Evolutionary conservation across 2,888 invertebrate genomes (phyloP), one percentile per base, ranked within the genome.

Genomic region (Nowickia ferox): DNA sequence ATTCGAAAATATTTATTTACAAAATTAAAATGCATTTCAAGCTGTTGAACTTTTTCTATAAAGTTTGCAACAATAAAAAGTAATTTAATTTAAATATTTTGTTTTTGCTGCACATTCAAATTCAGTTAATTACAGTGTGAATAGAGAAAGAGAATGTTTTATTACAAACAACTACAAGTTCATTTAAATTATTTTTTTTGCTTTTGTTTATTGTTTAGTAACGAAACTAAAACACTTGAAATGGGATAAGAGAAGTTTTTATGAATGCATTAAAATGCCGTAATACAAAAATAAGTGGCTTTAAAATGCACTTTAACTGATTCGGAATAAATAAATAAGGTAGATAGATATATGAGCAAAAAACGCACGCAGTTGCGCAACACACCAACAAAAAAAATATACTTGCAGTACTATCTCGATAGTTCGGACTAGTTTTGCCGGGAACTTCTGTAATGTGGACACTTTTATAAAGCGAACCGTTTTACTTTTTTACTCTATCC

Each of bases 1-100:
- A 74, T 74, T 68, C 51, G 59, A 81, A 68, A 68, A 74, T 79
- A 71, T 79, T 79, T 79, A 79, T 79, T 79, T 79, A 71, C 69
- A 53, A 59, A 61, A 77, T 51, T 51, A 61, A 78, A 78, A 78
- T 78, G 78, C 68, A 78, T 69, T 78, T 69, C 22, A 66, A 59
- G 59, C 48, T 77, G 30, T 46, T 66, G 48, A 72, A 63, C 40
- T 68, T 48, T 61, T 61, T 44, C 11, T 71, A 44, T 71, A 44
- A 71, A 71, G 3, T 19, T 38, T 30, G 51, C 72, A 78, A 42
- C 68, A 77, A 77, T 48, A 55, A 30, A n/a, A 48, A 66, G 15
- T 74, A 40, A 63, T 71, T 80, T n/a, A 66, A 66, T 59, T 57
- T 57, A 66, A 48, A 57, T 44, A 74, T 80, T 72, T 72, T 57